Evolutionary conservation across 2,888 invertebrate species (phyloP).

Genomic region (Pristionchus maxplancki): DNA sequence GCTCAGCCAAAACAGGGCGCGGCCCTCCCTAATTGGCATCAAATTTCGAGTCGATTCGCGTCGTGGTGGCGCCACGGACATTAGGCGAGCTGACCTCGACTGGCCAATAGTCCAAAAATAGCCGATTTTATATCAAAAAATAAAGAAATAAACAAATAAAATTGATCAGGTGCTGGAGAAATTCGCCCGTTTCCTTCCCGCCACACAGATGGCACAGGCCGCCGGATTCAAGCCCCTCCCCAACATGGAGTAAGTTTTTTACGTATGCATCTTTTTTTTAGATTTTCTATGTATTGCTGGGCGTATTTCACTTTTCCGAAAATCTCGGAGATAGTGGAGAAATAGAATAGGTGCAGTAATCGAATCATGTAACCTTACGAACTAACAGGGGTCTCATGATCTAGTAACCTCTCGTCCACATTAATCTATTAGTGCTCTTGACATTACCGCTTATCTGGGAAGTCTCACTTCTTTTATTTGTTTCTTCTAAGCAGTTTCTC

Average conservation of each 20-base stretch:
- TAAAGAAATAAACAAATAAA: conserved; percentile 56
- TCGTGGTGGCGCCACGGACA: neutral
- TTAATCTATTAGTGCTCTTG: neutral
- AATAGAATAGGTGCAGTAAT: too few species aligned
- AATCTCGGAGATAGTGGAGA: too few species aligned
- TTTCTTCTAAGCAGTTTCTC: too few species aligned
- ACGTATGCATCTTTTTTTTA: too few species aligned
- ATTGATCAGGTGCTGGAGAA: conserved; percentile 56
- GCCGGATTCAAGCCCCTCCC: conserved; percentile 73
- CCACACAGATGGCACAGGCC: conserved; percentile 53
- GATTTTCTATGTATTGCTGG: too few species aligned
- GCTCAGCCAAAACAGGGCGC: neutral
- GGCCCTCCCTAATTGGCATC: neutral
- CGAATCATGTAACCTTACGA: neutral
- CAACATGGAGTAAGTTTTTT: conserved; percentile 66
- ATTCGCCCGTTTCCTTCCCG: conserved; percentile 66
- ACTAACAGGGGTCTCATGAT: neutral
- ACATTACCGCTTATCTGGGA: too few species aligned
- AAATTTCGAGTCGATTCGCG: neutral
- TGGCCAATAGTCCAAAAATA: too few species aligned
- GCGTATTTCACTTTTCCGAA: neutral
- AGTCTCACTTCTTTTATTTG: too few species aligned
- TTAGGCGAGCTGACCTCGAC: neutral
- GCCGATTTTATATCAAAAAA: too few species aligned
- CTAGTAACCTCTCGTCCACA: neutral